These are phyloP conservation scores for Drosophila crucigera DNA, from an alignment of 2,888 invertebrate genomes.

Conservation along the genomic window DNA sequence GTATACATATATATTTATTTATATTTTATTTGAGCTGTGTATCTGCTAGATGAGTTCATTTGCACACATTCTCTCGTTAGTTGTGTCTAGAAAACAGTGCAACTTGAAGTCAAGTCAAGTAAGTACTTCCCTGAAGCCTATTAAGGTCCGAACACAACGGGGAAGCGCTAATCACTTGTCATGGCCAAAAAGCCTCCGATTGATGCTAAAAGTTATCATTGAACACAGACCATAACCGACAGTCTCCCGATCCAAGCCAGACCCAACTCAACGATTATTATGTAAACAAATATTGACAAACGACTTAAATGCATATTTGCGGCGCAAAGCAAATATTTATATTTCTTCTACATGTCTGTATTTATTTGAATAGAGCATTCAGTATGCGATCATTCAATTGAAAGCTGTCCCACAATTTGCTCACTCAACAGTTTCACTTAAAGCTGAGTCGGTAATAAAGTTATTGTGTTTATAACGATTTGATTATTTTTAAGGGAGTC, in stretches of 20 bases:
- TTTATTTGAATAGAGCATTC: neutral
- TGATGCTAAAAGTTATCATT: conserved; percentile 10
- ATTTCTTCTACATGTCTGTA: neutral
- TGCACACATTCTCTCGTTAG: neutral
- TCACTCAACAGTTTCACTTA: neutral
- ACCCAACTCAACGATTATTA: neutral
- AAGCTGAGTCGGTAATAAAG: neutral
- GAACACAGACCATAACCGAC: neutral
- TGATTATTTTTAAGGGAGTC: neutral
- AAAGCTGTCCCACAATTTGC: neutral
- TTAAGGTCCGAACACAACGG: conserved; percentile 35
- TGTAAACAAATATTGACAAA: too few species aligned
- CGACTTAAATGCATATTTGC: neutral
- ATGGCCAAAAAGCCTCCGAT: conserved; percentile 21
- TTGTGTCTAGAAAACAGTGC: conserved; percentile 23
- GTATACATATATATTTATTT: neutral
- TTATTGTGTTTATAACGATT: neutral
- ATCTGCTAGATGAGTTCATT: conserved; percentile 41
- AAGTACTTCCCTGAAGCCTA: conserved; percentile 56
- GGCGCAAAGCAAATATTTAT: neutral
- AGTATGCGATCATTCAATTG: neutral
- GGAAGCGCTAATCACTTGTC: conserved; percentile 53
- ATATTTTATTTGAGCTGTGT: conserved; percentile 17
- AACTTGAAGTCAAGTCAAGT: conserved; percentile 14
- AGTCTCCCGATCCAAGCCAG: too few species aligned